Evolutionary conservation across 2,113 vertebrate species (phyloP), one percentile per base, ranked within the genome.

Genomic region (Ariopsis seemanni): DNA sequence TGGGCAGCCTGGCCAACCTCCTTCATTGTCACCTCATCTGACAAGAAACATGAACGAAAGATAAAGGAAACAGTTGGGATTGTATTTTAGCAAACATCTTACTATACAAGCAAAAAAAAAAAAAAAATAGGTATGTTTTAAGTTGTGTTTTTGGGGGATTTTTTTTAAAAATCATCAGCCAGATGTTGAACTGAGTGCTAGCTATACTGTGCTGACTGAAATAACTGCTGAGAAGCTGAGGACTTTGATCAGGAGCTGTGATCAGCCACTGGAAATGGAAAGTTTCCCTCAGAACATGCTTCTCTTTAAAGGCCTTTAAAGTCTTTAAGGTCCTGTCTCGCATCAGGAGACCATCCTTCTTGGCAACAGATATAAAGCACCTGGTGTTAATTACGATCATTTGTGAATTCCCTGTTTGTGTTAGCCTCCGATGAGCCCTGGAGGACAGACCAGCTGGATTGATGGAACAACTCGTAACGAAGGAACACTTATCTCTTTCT

Each of bases 11-110:
- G 95, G 11, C 92, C 96, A 92, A 97, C 94, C 93, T 97, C 97
- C 92, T 98, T 96, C 96, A 97, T 96, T 0, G 95, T 97, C 92
- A 98, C 96, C 92, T 98, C 97, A 83, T 99, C 98, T 99, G 84
- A 62, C 11, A 81, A 85, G 52, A 84, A 42, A 86, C 10, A 78
- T 14, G 84, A 25, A 87, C 63, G 74, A 88, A 77, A 58, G 83
- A 6, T 72, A 9, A 74, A 84, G 91, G 77, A 91, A 62, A 62
- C 30, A 9, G 14, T 18, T 53, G 4, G 69, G 30, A 34, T 17
- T 72, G 4, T 84, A 72, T 7, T 71, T 55, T 8, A n/a, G 25
- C 48, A 57, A 72, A 17, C 22, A 50, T 80, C 22, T 18, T 42
- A 52, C n/a, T 42, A 42, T 42, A 42, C 42, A 42, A 42, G 42